Conservation (phyloP, 1,140 invertebrate genomes). For the Calosoma granatense region DNA sequence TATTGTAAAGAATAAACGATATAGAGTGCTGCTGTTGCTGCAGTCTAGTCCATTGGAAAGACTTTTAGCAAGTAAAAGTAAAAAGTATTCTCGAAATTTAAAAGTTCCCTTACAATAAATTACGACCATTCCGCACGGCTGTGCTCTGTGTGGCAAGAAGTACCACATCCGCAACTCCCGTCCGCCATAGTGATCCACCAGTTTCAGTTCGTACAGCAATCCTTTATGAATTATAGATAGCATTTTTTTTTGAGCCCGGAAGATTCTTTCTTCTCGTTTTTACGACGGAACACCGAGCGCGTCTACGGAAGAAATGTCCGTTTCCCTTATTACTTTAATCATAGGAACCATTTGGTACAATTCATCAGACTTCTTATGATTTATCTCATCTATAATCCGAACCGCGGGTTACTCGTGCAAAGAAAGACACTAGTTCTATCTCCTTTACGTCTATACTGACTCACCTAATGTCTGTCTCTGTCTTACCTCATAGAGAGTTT, state of each 20-base stretch:
- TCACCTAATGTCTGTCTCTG: no score
- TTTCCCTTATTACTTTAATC: slow-evolving; percentile 33
- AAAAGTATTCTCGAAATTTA: not conserved
- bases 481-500: no score
- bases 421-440: not conserved
- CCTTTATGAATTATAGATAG: slow-evolving; percentile 31
- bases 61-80: no score
- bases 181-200: slow-evolving; percentile 1
- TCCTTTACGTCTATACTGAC: not conserved
- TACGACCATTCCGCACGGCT: not conserved
- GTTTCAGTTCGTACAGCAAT: slow-evolving; percentile 18
- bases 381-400: slow-evolving; percentile 19
- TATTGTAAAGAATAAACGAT: no score
- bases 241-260: slow-evolving; percentile 24
- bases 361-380: slow-evolving; percentile 27
- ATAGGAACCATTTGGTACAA: slow-evolving; percentile 31
- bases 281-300: not conserved
- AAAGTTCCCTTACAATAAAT: slow-evolving; percentile 6
- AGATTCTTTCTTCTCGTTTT: slow-evolving; percentile 23
- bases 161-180: not conserved
- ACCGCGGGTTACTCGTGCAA: not conserved
- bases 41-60: no score
- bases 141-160: not conserved
- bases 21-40: no score
- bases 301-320: slow-evolving; percentile 23